phyloP scores from a whole-genome alignment of 1,140 invertebrate species.

The Glossosoma conforme region DNA sequence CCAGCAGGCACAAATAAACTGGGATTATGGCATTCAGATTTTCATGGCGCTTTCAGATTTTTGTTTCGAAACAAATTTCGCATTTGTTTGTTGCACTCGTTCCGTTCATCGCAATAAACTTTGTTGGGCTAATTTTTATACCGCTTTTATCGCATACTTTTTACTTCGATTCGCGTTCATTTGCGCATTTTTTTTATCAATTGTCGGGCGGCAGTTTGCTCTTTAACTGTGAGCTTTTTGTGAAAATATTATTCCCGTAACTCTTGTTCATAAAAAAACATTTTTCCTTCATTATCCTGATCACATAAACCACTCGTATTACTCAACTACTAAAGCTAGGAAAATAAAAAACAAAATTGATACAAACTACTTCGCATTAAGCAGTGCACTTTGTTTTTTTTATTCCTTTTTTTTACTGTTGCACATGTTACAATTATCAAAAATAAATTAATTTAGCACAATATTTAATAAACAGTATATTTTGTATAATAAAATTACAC shows the following conservation, averaged over 20 bases:
- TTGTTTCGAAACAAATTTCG: constrained; percentile 23
- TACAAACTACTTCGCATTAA: neutral
- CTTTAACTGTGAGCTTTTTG: neutral
- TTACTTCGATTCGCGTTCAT: constrained; percentile 1
- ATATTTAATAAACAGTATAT: no score
- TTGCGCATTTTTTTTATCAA: constrained; percentile 9
- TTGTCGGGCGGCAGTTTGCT: constrained; percentile 3
- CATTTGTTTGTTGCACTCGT: constrained; percentile 16
- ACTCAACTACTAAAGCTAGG: neutral
- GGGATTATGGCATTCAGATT: constrained; percentile 14
- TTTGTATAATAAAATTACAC: no score
- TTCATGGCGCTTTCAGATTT: constrained; percentile 1
- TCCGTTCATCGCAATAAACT: constrained; percentile 19
- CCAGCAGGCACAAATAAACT: constrained; percentile 9
- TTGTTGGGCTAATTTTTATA: constrained; percentile 15
- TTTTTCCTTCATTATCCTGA: neutral
- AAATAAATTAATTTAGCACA: no score
- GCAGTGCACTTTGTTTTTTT: neutral
- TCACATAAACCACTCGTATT: neutral
- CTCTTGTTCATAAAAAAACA: neutral
- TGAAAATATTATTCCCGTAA: neutral
- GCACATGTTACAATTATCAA: no score
- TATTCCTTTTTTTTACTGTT: neutral
- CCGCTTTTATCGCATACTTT: constrained; percentile 8
- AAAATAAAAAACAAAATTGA: no score